These are phyloP conservation scores for Odontomachus brunneus DNA, from an alignment of 1,140 invertebrate genomes.

Conservation along the genomic window DNA sequence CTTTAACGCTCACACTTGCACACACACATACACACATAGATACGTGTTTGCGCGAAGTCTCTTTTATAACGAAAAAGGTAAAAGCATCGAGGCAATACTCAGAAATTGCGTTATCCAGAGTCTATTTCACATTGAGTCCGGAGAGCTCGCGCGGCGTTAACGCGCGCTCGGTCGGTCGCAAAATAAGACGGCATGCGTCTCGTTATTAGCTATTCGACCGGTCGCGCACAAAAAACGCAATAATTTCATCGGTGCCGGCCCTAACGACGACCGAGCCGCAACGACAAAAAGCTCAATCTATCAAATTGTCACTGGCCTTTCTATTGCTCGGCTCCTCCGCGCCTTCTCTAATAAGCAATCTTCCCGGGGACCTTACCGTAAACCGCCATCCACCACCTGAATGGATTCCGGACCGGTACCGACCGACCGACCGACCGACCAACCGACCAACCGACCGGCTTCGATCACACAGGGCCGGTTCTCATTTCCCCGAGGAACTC, in stretches of 20 bases:
- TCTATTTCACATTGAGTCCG: neutral
- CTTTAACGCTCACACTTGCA: no score
- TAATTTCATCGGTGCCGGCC: slow-evolving; percentile 65
- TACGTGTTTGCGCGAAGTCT: no score
- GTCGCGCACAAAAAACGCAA: slow-evolving; percentile 64
- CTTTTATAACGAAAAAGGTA: no score
- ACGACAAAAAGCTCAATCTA: slow-evolving; percentile 77
- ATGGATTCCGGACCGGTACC: slow-evolving; percentile 62
- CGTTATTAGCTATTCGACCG: slow-evolving; percentile 73
- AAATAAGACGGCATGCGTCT: slow-evolving; percentile 63
- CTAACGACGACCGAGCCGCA: slow-evolving; percentile 65
- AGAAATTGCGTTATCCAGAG: no score
- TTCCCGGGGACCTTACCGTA: slow-evolving; percentile 62
- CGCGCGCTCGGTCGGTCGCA: slow-evolving; percentile 37
- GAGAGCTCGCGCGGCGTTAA: slow-evolving; percentile 12
- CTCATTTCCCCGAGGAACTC: slow-evolving; percentile 10
- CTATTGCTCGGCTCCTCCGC: slow-evolving; percentile 72
- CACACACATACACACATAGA: no score
- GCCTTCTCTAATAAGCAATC: slow-evolving; percentile 76
- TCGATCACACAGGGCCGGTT: slow-evolving; percentile 61
- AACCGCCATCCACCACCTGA: slow-evolving; percentile 57
- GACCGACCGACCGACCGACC: slow-evolving; percentile 33
- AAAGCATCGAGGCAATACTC: no score
- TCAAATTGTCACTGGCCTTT: slow-evolving; percentile 81
- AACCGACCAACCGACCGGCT: slow-evolving; percentile 29